These are phyloP conservation scores for Hydractinia symbiolongicarpus DNA, from an alignment of 30 jellyfish, hydroid and myxozoan genomes.

Conservation along the genomic window DNA sequence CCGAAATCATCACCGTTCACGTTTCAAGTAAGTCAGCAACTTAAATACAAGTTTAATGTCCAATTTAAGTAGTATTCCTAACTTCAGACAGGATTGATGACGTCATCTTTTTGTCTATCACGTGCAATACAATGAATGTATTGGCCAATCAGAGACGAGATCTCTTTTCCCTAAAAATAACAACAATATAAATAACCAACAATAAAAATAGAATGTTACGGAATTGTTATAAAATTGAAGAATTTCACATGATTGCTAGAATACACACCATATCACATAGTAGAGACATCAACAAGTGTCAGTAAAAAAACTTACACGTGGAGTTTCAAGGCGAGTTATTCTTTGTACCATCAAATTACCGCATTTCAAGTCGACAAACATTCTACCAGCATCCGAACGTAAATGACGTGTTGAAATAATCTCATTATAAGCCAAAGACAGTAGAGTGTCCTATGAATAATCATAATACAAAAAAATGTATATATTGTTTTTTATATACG, in stretches of 20 bases:
- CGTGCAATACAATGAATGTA: conserved; percentile 48
- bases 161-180: conserved; percentile 75
- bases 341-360: conserved; percentile 85
- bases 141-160: conserved; percentile 69
- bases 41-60: too few relatives aligned
- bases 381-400: conserved; percentile 71
- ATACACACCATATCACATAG: background rate
- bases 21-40: too few relatives aligned
- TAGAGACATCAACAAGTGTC: too few relatives aligned
- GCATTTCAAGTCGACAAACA: conserved; percentile 76
- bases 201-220: background rate
- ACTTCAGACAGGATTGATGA: too few relatives aligned
- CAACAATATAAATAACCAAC: background rate
- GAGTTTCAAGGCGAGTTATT: conserved; percentile 82
- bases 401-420: conserved; percentile 79
- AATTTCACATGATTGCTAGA: background rate
- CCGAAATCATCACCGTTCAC: too few relatives aligned
- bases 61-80: too few relatives aligned
- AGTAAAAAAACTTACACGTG: conserved; percentile 53
- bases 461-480: background rate
- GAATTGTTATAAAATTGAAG: background rate
- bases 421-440: conserved; percentile 57
- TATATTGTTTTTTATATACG: background rate
- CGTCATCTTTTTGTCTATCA: conserved; percentile 44
- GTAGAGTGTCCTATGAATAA: conserved; percentile 59